A percentile compares a stretch with the other conserved stretches of the same genome.
phyloP scores from a whole-genome alignment of 1,140 invertebrate species.

The Acyrthosiphon pisum region DNA sequence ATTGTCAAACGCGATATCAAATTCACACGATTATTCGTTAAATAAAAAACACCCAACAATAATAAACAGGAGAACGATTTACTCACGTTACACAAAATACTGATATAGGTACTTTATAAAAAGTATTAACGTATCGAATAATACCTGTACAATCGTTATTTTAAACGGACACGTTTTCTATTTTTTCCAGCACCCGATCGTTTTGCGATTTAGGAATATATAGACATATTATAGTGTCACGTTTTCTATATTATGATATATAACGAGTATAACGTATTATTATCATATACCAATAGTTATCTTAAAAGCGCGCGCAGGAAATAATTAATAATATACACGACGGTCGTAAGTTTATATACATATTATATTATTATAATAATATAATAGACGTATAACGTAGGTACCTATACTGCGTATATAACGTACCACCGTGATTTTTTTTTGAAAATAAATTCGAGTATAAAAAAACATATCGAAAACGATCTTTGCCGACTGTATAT shows the following conservation, averaged over 20 bases:
- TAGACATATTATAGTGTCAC: no score
- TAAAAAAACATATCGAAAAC: background rate
- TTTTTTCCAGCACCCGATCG: background rate
- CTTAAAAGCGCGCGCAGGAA: background rate
- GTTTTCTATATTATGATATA: background rate
- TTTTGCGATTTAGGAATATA: background rate
- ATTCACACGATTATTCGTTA: background rate
- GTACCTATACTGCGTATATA: background rate
- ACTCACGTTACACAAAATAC: background rate
- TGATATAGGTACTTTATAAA: background rate
- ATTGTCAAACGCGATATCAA: background rate
- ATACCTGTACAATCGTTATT: background rate
- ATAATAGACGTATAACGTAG: background rate
- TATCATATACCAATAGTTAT: background rate
- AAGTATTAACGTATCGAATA: background rate
- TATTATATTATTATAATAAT: background rate
- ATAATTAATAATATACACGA: background rate
- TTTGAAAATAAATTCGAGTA: background rate
- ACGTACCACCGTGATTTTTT: background rate
- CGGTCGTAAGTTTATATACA: background rate
- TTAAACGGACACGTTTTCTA: background rate
- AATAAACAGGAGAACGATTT: background rate
- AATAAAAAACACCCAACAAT: slow-evolving; percentile 6
- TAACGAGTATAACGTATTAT: background rate
- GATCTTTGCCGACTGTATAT: background rate